Evolutionary conservation across 2,888 invertebrate species (phyloP), one percentile per base, ranked within the genome.

Genomic region (Neuroscelio doddi): DNA sequence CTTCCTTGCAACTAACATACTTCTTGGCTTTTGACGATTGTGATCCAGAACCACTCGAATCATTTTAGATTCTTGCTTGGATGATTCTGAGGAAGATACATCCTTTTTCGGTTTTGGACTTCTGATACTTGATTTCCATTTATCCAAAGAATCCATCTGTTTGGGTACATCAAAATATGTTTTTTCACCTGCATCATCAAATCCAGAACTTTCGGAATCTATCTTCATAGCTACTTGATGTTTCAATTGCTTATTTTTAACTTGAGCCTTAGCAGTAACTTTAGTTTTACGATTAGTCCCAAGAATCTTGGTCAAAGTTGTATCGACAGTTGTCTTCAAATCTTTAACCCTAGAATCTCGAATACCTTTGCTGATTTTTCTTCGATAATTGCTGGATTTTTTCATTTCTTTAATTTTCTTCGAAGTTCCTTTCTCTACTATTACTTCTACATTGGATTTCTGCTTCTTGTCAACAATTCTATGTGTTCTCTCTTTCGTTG

Each of bases 141-240:
- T 32, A 46, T 66, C 17, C 24, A n/a, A 17, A 29, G 32, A 38
- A 3, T 21, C 5, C 7, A 2, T 39, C 15, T 2, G 12, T 4
- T 12, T 10, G 4, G 39, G 8, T 32, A 7, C 32, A 10, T 34
- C 3, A 24, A 1, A 29, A 14, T 32, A 42, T 15, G 36, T 14
- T 53, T 32, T 76, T 30, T 77, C 79, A 0, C 62, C 36, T 3
- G 32, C 14, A 7, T 82, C 78, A 1, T 81, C 79, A 4, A 73
- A 59, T 32, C 80, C 81, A 0, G 79, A 80, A 51, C 78, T 80
- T 12, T 72, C 80, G 0, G 80, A 76, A 34, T 77, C 80, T 5
- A 72, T 64, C 10, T 74, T 76, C 3, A 55, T 46, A 38, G 68
- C 70, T 50, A 70, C 68, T n/a, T 76, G 75, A 27, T 80, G 75